A percentile compares a stretch with the other conserved stretches of the same genome.
phyloP scores from a whole-genome alignment of 2,888 invertebrate genomes.

The Polietes domitor region DNA sequence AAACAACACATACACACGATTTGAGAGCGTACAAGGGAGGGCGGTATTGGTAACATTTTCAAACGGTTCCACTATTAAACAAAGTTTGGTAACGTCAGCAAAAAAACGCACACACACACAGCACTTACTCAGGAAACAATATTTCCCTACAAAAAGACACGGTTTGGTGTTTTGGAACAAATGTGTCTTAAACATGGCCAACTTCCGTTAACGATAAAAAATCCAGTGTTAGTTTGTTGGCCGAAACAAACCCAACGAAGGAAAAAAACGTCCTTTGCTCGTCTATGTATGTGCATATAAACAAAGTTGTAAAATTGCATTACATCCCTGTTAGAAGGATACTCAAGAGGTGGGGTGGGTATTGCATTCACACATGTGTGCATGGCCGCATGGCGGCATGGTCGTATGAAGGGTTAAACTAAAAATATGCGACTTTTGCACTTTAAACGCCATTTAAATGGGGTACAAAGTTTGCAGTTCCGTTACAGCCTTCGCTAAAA shows the following conservation, averaged over 20 bases:
- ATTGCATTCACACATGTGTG: not conserved
- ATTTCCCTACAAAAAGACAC: slow-evolving; percentile 59
- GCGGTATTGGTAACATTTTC: slow-evolving; percentile 14
- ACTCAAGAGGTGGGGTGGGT: slow-evolving; percentile 3
- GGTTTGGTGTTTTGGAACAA: slow-evolving; percentile 52
- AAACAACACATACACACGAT: not conserved
- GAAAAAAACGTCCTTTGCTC: slow-evolving; percentile 1
- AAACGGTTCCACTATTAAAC: slow-evolving; percentile 39
- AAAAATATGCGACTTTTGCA: slow-evolving; percentile 62
- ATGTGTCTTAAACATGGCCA: slow-evolving; percentile 70
- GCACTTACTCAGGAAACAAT: slow-evolving; percentile 55
- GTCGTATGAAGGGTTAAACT: slow-evolving; percentile 36
- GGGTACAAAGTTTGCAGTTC: slow-evolving; percentile 54
- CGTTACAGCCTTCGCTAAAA: slow-evolving; percentile 52
- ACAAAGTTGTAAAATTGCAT: slow-evolving; percentile 54
- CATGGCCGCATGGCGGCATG: not conserved
- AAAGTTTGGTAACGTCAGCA: not conserved
- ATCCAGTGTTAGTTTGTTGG: slow-evolving; percentile 9
- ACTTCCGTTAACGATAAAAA: slow-evolving; percentile 67
- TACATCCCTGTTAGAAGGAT: slow-evolving; percentile 46
- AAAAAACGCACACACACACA: not conserved
- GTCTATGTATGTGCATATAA: not conserved
- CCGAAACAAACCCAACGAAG: not conserved
- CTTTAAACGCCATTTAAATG: slow-evolving; percentile 56
- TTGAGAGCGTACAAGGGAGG: not conserved